Conservation (phyloP, 2,113 vertebrate genomes). For the Anarhynchus alexandrinus region DNA sequence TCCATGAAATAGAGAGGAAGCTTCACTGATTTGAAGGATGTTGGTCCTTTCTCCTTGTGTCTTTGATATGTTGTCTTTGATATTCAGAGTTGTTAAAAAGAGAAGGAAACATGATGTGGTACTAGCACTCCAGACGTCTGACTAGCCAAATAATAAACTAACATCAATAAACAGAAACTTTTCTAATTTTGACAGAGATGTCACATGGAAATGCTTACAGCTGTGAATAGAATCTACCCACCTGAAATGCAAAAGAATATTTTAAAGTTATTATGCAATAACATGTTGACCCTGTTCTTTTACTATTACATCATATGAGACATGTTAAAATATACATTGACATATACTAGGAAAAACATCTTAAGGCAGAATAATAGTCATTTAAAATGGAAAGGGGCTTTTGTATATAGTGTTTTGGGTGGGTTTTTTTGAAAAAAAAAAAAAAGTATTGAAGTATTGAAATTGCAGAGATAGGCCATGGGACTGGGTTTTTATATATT, state of each 20-base stretch:
- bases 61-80: not conserved
- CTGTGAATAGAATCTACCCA: not conserved
- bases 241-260: not conserved
- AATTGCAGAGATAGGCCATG: not conserved
- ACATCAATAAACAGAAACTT: not conserved
- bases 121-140: not conserved
- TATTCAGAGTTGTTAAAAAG: not conserved
- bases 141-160: not conserved
- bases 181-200: not conserved
- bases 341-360: not conserved
- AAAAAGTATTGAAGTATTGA: not conserved
- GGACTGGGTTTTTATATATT: not conserved
- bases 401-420: not conserved
- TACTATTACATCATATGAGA: not conserved
- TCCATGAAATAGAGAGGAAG: not conserved
- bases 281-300: not conserved
- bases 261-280: not conserved
- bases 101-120: not conserved
- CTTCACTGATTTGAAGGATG: not conserved
- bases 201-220: not conserved
- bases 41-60: not conserved
- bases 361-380: not conserved
- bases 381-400: not conserved
- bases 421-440: rapidly evolving
- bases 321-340: not conserved